Base-by-base conservation (phyloP, 2,888 invertebrate genomes). In the Eupithecia subfuscata region DNA sequence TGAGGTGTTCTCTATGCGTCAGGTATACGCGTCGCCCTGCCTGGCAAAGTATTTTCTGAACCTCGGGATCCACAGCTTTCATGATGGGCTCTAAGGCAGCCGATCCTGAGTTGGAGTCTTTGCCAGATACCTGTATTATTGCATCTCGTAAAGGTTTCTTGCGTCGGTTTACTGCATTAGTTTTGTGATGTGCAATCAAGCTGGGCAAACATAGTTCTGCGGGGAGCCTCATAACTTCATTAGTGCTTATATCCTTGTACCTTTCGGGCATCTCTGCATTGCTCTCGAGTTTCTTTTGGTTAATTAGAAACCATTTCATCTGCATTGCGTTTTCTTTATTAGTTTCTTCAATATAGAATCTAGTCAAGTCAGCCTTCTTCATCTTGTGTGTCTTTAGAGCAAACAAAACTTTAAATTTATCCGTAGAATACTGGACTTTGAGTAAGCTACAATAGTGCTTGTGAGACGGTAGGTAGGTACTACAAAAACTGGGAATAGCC, bases 21-120 rank as follows among this genome's bases (percentile, higher is more conserved):
- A 85, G 78, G 76, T 85, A 85, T 45, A 76, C 72, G 8, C 56
- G 70, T 18, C 82, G 77, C 11, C 81, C 81, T 18, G 79, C 80
- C 11, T 70, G 9, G n/a, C 9, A 9, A 67, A 78, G 69, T 69
- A 80, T 76, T 40, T 63, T 74, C 9, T 69, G n/a, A 56, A 74
- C 65, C 11, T 70, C 75, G 16, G 73, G 70, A 37, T 78, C 75
- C 12, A 81, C 67, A 11, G 81, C 69, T 64, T 75, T 78, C 82
- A 82, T 82, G 5, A 73, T 30, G 30, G 74, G 68, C n/a, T 74
- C 70, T 11, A 22, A 37, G n/a, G 18, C n/a, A 37, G 11, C n/a
- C 16, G 34, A 18, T 25, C 0, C 60, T 9, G 52, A n/a, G 8
- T n/a, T n/a, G 5, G 9, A 52, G 8, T 30, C 64, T 64, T 64